A percentile compares a stretch with the other conserved stretches of the same genome.
These are phyloP conservation scores for Apamea sordens DNA, from an alignment of 2,888 invertebrate species.

Conservation along the genomic window DNA sequence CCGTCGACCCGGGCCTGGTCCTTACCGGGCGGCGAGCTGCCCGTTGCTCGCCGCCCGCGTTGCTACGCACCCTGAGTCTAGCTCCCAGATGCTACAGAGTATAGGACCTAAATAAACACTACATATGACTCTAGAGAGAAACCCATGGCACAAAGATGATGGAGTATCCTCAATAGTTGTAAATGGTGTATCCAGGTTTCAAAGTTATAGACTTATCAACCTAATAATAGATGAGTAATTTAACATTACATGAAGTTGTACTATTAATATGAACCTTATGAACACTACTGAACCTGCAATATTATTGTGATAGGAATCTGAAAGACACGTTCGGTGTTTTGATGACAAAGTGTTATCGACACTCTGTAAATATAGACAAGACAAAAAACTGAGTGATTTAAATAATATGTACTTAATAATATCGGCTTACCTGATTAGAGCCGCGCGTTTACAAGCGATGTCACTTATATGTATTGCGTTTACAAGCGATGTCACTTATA, in stretches of 20 bases:
- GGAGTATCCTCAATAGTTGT: background rate
- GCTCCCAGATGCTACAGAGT: background rate
- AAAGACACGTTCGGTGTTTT: conserved; percentile 4
- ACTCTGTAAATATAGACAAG: background rate
- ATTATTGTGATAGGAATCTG: conserved; percentile 4
- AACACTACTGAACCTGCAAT: background rate
- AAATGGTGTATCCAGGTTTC: background rate
- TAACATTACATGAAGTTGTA: background rate
- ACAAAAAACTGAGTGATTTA: conserved; percentile 34
- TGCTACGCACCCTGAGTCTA: background rate
- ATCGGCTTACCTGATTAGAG: conserved; percentile 27
- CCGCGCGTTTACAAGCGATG: conserved; percentile 24
- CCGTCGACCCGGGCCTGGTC: too few species aligned
- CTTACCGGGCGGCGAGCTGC: too few species aligned
- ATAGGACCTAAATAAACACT: background rate
- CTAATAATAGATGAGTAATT: background rate
- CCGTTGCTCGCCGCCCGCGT: too few species aligned
- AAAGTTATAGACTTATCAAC: background rate
- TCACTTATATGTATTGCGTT: conserved; percentile 28
- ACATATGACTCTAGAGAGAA: background rate
- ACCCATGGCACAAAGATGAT: background rate
- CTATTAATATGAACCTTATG: background rate
- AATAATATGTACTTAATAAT: conserved; percentile 13
- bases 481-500: conserved; percentile 37
- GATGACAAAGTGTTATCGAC: background rate